These are phyloP conservation scores for Todiramphus chloris DNA, from an alignment of 2,113 vertebrate genomes.

Conservation along the genomic window DNA sequence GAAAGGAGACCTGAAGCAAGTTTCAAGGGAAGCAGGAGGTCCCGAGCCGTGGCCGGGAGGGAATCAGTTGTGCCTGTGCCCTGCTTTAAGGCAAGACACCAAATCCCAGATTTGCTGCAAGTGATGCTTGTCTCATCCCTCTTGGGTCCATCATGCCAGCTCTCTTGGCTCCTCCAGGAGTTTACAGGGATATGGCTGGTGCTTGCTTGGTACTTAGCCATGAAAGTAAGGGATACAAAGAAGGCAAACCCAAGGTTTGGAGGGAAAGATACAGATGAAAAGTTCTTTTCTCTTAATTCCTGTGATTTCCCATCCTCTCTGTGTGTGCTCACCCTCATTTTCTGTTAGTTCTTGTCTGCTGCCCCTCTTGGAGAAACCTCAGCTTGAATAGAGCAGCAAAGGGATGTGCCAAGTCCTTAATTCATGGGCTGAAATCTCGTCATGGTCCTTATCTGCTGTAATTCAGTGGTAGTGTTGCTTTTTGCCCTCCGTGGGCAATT, in stretches of 20 bases:
- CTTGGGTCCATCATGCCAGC: neutral
- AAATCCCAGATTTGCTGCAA: neutral
- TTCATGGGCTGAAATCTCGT: neutral
- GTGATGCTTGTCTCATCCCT: neutral
- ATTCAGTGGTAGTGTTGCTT: neutral
- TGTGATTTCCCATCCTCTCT: neutral
- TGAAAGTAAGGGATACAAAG: neutral
- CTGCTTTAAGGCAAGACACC: neutral
- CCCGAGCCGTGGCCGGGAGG: rapidly evolving
- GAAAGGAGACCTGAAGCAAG: neutral
- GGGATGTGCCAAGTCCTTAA: neutral
- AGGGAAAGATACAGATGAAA: neutral
- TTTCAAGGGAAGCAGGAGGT: neutral
- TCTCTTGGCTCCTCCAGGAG: neutral
- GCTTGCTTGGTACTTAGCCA: neutral
- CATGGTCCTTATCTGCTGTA: neutral
- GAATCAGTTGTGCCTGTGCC: neutral
- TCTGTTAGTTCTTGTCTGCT: neutral
- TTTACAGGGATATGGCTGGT: neutral
- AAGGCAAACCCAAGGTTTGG: neutral
- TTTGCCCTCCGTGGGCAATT: rapidly evolving
- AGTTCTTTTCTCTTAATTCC: neutral
- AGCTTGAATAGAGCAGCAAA: neutral
- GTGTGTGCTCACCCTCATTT: neutral
- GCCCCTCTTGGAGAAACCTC: neutral